phyloP scores from a whole-genome alignment of 1,140 invertebrate genomes.

The Steinernema feltiae region DNA sequence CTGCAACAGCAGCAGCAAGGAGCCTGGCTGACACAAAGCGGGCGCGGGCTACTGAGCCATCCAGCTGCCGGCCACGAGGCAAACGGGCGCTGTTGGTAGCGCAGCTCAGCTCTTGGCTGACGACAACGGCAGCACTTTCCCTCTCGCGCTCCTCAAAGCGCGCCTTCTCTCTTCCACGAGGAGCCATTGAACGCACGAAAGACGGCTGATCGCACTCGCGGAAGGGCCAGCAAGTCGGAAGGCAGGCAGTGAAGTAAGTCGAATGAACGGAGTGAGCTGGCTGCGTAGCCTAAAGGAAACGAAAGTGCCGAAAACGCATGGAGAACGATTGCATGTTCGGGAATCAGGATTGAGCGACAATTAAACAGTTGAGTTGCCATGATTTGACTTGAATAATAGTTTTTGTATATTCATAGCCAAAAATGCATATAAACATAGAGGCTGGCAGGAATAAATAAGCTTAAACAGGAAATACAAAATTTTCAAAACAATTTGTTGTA shows the following conservation, averaged over 20 bases:
- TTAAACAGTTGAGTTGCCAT: too few relatives aligned
- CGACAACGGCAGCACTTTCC: background rate
- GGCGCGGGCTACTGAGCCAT: conserved; percentile 5
- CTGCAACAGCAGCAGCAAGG: conserved; percentile 23
- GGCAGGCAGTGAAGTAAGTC: conserved; percentile 20
- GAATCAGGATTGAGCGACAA: background rate
- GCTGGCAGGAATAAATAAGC: too few relatives aligned
- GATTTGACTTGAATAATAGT: too few relatives aligned
- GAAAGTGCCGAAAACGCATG: conserved; percentile 12
- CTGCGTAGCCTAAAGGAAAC: conserved; percentile 10
- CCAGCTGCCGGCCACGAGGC: conserved; percentile 22
- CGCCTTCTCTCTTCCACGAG: conserved; percentile 17
- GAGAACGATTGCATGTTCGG: conserved; percentile 19
- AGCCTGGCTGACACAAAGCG: conserved; percentile 9
- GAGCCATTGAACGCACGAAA: conserved; percentile 23
- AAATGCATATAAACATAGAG: too few relatives aligned
- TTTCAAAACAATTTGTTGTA: too few relatives aligned
- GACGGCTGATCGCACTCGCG: conserved; percentile 21
- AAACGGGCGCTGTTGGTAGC: conserved; percentile 16
- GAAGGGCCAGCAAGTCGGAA: conserved; percentile 21
- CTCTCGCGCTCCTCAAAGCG: background rate
- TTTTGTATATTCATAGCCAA: too few relatives aligned
- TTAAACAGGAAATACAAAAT: too few relatives aligned
- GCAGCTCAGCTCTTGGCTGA: background rate
- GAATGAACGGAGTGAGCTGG: conserved; percentile 21